phyloP scores from a whole-genome alignment of 2,113 vertebrate species.

The Theropithecus gelada region DNA sequence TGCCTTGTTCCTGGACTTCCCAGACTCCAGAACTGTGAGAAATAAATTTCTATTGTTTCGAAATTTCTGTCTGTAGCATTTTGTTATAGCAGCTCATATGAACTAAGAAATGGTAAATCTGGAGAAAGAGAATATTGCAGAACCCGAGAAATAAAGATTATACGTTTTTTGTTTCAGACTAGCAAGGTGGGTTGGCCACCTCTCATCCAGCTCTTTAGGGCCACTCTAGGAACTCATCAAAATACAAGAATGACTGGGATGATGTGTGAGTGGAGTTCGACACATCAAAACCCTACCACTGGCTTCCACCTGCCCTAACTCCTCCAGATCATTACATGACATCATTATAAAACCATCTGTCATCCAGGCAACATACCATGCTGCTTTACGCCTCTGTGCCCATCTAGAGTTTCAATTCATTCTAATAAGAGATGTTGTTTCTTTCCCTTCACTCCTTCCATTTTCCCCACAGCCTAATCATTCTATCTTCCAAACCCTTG shows the following conservation, averaged over 20 bases:
- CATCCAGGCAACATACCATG: neutral
- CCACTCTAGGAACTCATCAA: neutral
- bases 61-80: neutral
- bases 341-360: neutral
- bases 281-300: neutral
- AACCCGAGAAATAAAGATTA: neutral
- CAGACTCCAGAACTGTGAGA: neutral
- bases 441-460: neutral
- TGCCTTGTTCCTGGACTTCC: neutral
- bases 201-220: neutral
- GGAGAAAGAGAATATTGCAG: neutral
- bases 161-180: neutral
- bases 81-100: neutral
- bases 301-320: neutral
- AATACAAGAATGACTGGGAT: neutral
- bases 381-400: neutral
- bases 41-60: neutral
- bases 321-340: neutral
- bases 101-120: neutral
- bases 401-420: neutral
- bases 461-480: neutral
- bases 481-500: neutral
- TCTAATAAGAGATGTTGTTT: neutral
- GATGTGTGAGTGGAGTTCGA: neutral
- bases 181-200: neutral